Evolutionary conservation across 2,888 invertebrate species (phyloP), one percentile per base, ranked within the genome.

Genomic region (Eulithis testata): DNA sequence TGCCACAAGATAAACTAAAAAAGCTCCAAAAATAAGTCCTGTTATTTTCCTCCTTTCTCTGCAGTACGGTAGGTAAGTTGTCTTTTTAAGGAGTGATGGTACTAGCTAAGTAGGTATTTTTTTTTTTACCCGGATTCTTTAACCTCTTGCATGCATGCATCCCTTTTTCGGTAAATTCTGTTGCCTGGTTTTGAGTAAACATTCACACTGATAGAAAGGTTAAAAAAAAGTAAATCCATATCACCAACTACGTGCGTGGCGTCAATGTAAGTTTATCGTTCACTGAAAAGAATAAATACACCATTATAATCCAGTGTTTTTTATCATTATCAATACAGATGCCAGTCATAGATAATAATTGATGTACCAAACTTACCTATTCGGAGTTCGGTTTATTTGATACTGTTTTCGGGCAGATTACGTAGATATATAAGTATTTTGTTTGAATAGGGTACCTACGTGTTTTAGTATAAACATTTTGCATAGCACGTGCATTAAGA

Each of bases 301-400:
- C 59, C 43, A 62, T 65, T 71, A 67, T 68, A 69, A 76, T 69
- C 66, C 69, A 71, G 53, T 59, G 62, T 68, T 70, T 69, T 62
- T 76, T 82, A 79, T 82, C 81, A 72, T 76, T 82, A 79, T 82
- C 81, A 72, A 69, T 52, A 51, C 54, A 80, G 76, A 82, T 80
- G 81, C 73, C 82, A 76, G 76, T 79, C 76, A 77, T 56, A 69
- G 85, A 86, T 86, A 82, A 83, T 71, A 51, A 55, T 77, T 85
- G 82, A 84, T 82, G 78, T 84, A 81, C 83, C 80, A 79, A 78
- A 81, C 31, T 6, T 31, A 31, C 31, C 40, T 9, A 40, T 40
- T 40, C 40, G 78, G 73, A 78, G 77, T 72, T 71, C 21, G 63
- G 57, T 71, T 74, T 80, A 80, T 81, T 71, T 73, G 80, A 79